Conservation (phyloP, 92 coral and sea anemone species). For the Zoanthus gigantus region DNA sequence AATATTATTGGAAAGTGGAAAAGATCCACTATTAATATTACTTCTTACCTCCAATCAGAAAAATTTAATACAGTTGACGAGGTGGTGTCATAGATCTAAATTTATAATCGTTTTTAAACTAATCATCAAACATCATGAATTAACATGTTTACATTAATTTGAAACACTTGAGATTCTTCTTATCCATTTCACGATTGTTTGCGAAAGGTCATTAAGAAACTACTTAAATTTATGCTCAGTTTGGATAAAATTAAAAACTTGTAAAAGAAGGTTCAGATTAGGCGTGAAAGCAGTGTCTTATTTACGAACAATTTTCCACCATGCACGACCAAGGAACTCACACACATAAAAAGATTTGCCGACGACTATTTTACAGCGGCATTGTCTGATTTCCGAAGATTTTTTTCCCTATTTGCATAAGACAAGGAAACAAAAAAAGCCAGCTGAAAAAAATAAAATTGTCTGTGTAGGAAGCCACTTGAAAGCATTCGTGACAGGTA, state of each 20-base stretch:
- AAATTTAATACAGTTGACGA: too few relatives aligned
- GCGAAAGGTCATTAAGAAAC: not conserved
- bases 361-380: not conserved
- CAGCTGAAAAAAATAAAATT: constrained; percentile 5
- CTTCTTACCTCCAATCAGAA: too few relatives aligned
- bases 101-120: too few relatives aligned
- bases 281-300: not conserved
- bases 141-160: too few relatives aligned
- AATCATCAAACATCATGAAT: too few relatives aligned
- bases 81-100: too few relatives aligned
- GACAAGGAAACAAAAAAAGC: not conserved
- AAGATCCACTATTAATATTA: too few relatives aligned
- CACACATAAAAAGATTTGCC: not conserved
- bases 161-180: too few relatives aligned
- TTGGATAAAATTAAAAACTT: not conserved
- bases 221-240: not conserved
- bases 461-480: constrained; percentile 20
- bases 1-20: too few relatives aligned
- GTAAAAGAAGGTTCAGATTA: not conserved
- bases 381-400: not conserved
- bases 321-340: not conserved
- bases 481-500: constrained; percentile 57
- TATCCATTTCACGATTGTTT: too few relatives aligned
- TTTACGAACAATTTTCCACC: not conserved
- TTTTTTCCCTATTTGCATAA: constrained; percentile 29